Evolutionary conservation across 2,797 vertebrate species (phyloP), one percentile per base, ranked within the genome.

Genomic region (Carcharodon carcharias): DNA sequence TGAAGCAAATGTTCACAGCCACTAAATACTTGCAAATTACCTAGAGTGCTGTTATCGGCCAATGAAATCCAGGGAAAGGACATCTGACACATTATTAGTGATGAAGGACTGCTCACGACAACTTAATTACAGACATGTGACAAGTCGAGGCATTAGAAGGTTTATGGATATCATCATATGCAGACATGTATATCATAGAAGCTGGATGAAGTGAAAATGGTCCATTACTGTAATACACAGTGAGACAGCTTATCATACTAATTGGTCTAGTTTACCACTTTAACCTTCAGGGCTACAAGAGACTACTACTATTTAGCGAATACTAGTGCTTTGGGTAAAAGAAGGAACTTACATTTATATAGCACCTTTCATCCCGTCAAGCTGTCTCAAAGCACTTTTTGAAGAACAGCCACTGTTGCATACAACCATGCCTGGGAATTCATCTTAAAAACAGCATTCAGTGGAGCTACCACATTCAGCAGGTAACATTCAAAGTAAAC

Each of bases 21-120:
- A 11, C n/a, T 94, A 94, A 94, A 26, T 67, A 45, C 92, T 95
- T 69, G 67, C 67, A 95, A 77, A 71, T 95, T 71, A 73, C 45
- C 4, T 65, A 35, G 65, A 54, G 45, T 95, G 28, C 45, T 9
- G 26, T 54, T 95, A 28, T 4, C 21, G 9, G 45, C 67, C 40
- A 95, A 69, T 58, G 40, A 94, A 69, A 94, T 94, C n/a, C 63
- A 14, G 12, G 21, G 50, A 54, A 95, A 16, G 11, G 54, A 54
- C 45, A 95, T 54, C 50, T 2, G 5, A 23, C 35, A n/a, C 26
- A 56, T 54, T 95, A 45, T 50, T 18, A 71, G 94, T 73, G 94
- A 95, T 35, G 45, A 73, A 65, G 94, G 69, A 95, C 45, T 77
- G 69, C 50, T 77, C 45, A 31, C 77, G 94, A n/a, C 69, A 95